Conservation (phyloP, 2,888 invertebrate species). For the Eurois occulta region DNA sequence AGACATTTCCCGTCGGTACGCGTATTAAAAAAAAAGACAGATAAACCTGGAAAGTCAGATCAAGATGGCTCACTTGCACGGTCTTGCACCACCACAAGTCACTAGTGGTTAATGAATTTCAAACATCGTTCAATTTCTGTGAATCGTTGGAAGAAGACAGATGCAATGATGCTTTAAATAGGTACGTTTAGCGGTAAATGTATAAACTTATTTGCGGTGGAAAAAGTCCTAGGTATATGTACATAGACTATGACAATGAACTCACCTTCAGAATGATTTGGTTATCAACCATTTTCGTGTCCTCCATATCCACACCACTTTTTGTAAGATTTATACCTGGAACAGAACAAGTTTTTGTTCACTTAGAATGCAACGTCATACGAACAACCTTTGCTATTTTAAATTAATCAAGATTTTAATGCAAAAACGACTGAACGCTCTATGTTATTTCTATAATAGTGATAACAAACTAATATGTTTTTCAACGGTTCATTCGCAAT, state of each 20-base stretch:
- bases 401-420: slow-evolving; percentile 46
- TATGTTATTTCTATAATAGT: slow-evolving; percentile 30
- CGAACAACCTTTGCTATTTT: slow-evolving; percentile 31
- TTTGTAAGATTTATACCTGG: slow-evolving; percentile 89
- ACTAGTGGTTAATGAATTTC: background rate
- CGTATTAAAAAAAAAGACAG: too few species aligned
- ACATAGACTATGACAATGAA: slow-evolving; percentile 19
- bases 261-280: slow-evolving; percentile 87
- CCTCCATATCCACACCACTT: slow-evolving; percentile 82
- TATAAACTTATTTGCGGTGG: background rate
- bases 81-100: background rate
- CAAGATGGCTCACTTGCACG: background rate
- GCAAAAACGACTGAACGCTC: slow-evolving; percentile 37
- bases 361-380: slow-evolving; percentile 22
- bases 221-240: background rate
- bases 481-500: slow-evolving; percentile 53
- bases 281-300: slow-evolving; percentile 82
- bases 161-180: background rate
- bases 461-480: slow-evolving; percentile 55
- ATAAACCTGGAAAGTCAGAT: background rate
- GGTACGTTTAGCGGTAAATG: background rate
- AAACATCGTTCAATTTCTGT: background rate
- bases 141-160: background rate
- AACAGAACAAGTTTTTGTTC: slow-evolving; percentile 67
- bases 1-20: too few species aligned